Base-by-base conservation (phyloP, 2,113 vertebrate genomes). In the Platichthys flesus region DNA sequence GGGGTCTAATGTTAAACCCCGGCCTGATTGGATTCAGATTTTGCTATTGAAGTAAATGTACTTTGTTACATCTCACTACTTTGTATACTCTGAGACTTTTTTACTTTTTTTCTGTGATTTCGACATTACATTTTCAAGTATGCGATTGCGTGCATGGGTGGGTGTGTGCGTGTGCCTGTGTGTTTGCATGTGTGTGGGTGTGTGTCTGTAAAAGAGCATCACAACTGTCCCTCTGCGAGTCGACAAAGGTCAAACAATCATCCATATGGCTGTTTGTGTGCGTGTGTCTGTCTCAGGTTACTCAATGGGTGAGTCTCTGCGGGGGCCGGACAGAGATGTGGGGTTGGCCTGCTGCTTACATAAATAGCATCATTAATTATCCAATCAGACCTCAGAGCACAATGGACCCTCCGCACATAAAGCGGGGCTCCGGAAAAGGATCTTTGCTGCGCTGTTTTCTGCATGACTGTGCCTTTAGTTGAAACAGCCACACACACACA, bases 391-490 rank as follows among this genome's bases (percentile, higher is more conserved):
- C 74, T 74, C 51, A 55, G 51, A 57, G 58, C 71, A 92, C 89
- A 93, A 91, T 90, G 56, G 71, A 78, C 54, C 49, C 68, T 60
- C 57, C 21, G 42, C 71, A 76, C 69, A 84, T 82, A 84, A 90
- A 89, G 88, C 47, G 13, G 51, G 40, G 52, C 81, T 58, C 70
- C 24, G 54, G 89, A 89, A 90, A 51, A 89, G 87, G 87, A 79
- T 69, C 74, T 91, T 78, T 82, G 84, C 90, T 81, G 70, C 49
- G 67, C 77, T 82, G 80, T 91, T 92, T 92, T 93, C 88, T 93
- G 93, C 91, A 91, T 94, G 92, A 93, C 89, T 93, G 91, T 57
- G 54, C 84, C 90, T 93, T 94, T 88, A 89, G 87, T 63, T 71
- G 37, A 63, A 55, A 21, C 18, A 16, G 1, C 20, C 59, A 63